These are phyloP conservation scores for Heliconius sara DNA, from an alignment of 2,888 invertebrate genomes.

Conservation along the genomic window DNA sequence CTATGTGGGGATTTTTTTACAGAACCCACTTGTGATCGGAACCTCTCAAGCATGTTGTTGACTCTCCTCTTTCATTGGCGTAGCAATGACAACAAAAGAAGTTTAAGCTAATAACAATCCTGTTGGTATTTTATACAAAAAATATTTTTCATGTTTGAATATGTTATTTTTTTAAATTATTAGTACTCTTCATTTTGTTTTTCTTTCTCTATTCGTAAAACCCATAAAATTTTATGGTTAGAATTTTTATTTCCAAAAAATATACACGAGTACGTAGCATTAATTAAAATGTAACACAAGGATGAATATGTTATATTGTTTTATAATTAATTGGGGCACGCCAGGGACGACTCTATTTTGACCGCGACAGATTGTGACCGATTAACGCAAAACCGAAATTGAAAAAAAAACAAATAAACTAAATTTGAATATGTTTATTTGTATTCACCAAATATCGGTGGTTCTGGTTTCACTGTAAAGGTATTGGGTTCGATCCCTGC, in stretches of 20 bases:
- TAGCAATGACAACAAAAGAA: too few relatives aligned
- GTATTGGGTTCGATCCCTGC: not conserved
- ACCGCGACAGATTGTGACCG: conserved; percentile 3
- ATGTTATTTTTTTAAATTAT: too few relatives aligned
- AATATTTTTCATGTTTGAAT: too few relatives aligned
- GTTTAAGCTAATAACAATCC: too few relatives aligned
- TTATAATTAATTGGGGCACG: conserved; percentile 9
- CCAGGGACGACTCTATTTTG: not conserved
- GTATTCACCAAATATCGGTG: not conserved
- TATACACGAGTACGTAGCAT: not conserved
- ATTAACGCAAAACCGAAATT: conserved; percentile 19
- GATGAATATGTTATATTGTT: conserved; percentile 8
- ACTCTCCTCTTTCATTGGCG: too few relatives aligned
- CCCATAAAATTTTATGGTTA: not conserved
- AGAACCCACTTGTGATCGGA: too few relatives aligned
- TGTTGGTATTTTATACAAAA: too few relatives aligned
- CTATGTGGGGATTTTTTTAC: too few relatives aligned
- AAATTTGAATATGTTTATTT: not conserved
- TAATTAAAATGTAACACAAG: conserved; percentile 15
- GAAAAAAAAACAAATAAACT: not conserved
- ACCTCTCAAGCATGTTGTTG: too few relatives aligned
- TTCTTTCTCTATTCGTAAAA: not conserved
- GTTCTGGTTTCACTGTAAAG: not conserved
- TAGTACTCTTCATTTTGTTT: too few relatives aligned
- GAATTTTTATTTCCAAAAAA: not conserved